Base-by-base conservation (phyloP, 2,888 invertebrate genomes). In the Zootermopsis nevadensis region DNA sequence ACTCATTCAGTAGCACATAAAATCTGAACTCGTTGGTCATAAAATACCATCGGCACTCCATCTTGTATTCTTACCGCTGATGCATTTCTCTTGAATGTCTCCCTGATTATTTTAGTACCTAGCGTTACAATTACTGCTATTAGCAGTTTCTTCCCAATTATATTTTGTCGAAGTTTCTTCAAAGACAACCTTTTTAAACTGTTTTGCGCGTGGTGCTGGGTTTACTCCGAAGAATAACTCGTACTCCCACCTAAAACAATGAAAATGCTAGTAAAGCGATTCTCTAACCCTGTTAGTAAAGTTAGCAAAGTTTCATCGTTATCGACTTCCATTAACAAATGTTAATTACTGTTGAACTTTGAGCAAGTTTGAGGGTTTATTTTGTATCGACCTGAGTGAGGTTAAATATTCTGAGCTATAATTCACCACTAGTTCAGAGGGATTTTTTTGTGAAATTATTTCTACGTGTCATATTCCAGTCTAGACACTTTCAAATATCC, bases 301-400 rank as follows among this genome's bases (percentile, higher is more conserved):
- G 24, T 69, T n/a, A 69, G 10, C 33, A 69, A 69, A 69, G 69
- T 69, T 69, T 1, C 30, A 7, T 69, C 69, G 31, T 69, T 69
- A 69, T 69, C 69, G 69, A 69, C 4, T 69, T 69, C 33, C 69
- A 33, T 69, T 69, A 69, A 69, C 33, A 33, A 69, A 69, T 69
- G 69, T 12, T 69, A 69, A 69, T 69, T 69, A 69, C 69, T 69
- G 69, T 33, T 8, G 69, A 33, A 69, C 33, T 69, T 69, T 69
- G 69, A n/a, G 24, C 19, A 33, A 69, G 33, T 19, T 69, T 30
- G 22, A 60, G 60, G 66, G 66, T 27, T 66, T 4, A 66, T 66
- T 66, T 27, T 66, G 66, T 19, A 69, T 31, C 69, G 69, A 69
- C 69, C 33, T 69, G 10, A 19, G 22, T 1, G 31, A 69, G 69